phyloP scores from a whole-genome alignment of 2,797 vertebrate species.

The Ataeniobius toweri region DNA sequence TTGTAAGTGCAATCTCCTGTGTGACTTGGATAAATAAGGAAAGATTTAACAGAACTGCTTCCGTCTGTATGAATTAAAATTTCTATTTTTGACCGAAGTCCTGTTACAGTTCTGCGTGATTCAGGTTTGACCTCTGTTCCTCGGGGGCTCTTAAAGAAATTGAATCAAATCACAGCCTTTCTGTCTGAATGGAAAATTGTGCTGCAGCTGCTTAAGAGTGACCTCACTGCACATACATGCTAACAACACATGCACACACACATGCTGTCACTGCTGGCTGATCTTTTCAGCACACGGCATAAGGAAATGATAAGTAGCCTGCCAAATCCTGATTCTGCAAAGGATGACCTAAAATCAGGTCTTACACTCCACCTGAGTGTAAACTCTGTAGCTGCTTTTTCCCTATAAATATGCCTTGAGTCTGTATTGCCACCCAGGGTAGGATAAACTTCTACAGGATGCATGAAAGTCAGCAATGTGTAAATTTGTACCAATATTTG shows the following conservation, averaged over 20 bases:
- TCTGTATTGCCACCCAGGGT: not conserved
- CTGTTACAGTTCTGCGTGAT: not conserved
- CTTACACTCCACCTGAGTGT: not conserved
- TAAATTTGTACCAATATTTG: not conserved
- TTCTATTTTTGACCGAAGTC: conserved; percentile 5
- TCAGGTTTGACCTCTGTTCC: conserved; percentile 22
- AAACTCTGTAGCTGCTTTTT: not conserved
- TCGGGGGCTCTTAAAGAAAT: conserved; percentile 19
- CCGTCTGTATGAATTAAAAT: not conserved
- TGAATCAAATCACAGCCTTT: conserved; percentile 21
- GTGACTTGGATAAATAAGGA: conserved; percentile 4
- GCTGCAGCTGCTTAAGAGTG: conserved; percentile 58
- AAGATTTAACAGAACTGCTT: conserved; percentile 19
- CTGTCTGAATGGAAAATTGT: conserved; percentile 23
- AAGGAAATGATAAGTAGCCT: conserved; percentile 39
- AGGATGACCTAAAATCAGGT: conserved; percentile 23
- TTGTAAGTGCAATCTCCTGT: conserved; percentile 15
- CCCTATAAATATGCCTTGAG: not conserved
- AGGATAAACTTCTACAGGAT: not conserved
- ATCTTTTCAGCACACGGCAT: conserved; percentile 18
- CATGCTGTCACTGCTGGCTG: conserved; percentile 15
- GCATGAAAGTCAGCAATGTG: not conserved
- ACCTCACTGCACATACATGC: conserved; percentile 48
- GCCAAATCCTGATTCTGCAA: conserved; percentile 23
- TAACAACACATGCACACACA: conserved; percentile 15